Evolutionary conservation across 2,888 invertebrate genomes (phyloP).

Genomic region (Merodon equestris): DNA sequence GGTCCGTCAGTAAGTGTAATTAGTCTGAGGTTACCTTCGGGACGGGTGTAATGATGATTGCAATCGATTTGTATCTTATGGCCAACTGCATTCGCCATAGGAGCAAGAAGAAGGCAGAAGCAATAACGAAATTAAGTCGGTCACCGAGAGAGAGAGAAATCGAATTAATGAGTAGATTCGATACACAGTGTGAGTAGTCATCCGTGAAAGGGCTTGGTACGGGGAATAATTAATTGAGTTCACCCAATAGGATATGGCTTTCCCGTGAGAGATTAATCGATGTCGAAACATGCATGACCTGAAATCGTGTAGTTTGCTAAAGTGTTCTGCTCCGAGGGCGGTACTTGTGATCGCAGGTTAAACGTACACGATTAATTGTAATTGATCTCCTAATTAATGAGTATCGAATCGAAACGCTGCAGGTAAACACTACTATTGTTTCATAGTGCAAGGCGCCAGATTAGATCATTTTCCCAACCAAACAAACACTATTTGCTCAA

Average conservation of each 20-base stretch:
- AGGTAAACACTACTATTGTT: no score
- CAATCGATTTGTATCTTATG: conserved; percentile 34
- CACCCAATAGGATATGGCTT: neutral
- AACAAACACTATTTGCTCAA: no score
- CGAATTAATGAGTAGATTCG: conserved; percentile 17
- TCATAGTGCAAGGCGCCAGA: no score
- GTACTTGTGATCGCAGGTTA: no score
- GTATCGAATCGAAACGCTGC: no score
- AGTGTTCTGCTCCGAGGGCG: no score
- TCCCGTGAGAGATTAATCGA: neutral
- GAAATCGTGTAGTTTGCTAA: no score
- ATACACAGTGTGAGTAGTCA: conserved; percentile 1
- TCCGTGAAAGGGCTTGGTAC: neutral
- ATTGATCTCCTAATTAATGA: no score
- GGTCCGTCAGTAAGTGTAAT: conserved; percentile 26
- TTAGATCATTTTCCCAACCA: no score
- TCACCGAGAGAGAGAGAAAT: neutral
- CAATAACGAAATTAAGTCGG: conserved; percentile 30
- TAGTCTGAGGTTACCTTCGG: conserved; percentile 45
- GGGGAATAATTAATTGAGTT: conserved; percentile 3
- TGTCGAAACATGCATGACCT: neutral
- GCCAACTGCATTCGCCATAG: neutral
- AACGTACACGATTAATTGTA: no score
- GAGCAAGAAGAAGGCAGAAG: neutral
- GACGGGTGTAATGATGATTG: conserved; percentile 55